These are phyloP conservation scores for Anaspis maculata DNA, from an alignment of 2,888 invertebrate species.

Conservation along the genomic window DNA sequence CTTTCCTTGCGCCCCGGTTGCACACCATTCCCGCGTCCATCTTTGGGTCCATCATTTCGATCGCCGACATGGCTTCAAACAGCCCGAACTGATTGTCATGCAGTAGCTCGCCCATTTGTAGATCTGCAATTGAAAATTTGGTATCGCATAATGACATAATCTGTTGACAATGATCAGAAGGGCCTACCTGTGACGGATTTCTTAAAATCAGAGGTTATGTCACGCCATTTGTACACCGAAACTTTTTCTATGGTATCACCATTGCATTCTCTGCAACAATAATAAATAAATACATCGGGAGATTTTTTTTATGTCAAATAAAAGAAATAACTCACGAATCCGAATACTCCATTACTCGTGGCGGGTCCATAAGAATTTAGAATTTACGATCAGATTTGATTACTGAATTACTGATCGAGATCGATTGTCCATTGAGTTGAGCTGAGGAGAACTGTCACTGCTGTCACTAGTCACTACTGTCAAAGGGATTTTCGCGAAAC, in stretches of 20 bases:
- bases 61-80: constrained; percentile 98
- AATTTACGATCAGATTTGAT: too few relatives aligned
- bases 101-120: constrained; percentile 81
- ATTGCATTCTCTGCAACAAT: constrained; percentile 9
- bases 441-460: too few relatives aligned
- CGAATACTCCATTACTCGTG: constrained; percentile 12
- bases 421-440: too few relatives aligned
- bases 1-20: constrained; percentile 76
- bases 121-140: constrained; percentile 42
- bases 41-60: constrained; percentile 99
- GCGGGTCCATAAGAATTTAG: too few relatives aligned
- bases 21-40: constrained; percentile 99
- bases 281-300: too few relatives aligned
- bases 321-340: constrained; percentile 7
- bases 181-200: constrained; percentile 30
- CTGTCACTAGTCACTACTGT: too few relatives aligned
- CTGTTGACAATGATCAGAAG: constrained; percentile 1
- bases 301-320: too few relatives aligned
- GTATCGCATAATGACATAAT: too few relatives aligned
- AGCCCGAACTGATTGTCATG: constrained; percentile 88
- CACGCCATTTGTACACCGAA: constrained; percentile 14
- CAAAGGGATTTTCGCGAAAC: too few relatives aligned
- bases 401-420: too few relatives aligned
- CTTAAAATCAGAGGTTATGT: constrained; percentile 29
- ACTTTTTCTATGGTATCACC: constrained; percentile 11